A percentile compares a stretch with the other conserved stretches of the same genome.
These are phyloP conservation scores for Vidua chalybeata DNA, from an alignment of 2,113 vertebrate species.

Conservation along the genomic window DNA sequence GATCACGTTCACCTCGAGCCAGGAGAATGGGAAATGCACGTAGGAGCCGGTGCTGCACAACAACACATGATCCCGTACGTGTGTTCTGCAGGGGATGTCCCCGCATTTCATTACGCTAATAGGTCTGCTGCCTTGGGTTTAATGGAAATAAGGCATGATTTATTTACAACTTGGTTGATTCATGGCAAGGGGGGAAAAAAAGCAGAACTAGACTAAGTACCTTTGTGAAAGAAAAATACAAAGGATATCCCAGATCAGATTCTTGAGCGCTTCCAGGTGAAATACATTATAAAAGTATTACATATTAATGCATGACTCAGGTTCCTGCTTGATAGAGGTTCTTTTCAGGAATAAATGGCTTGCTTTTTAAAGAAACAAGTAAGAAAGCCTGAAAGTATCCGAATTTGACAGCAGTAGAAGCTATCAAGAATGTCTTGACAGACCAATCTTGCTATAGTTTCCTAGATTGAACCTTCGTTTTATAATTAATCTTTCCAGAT, in stretches of 20 bases:
- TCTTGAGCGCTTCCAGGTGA: background rate
- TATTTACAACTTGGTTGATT: background rate
- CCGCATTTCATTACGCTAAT: fast-evolving
- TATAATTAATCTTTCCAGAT: background rate
- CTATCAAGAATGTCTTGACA: background rate
- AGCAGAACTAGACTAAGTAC: background rate
- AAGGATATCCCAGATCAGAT: background rate
- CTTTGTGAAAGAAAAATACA: background rate
- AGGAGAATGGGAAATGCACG: fast-evolving
- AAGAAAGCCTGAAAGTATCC: background rate
- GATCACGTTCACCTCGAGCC: background rate
- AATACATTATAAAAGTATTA: background rate
- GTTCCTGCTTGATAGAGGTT: background rate
- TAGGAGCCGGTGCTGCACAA: fast-evolving
- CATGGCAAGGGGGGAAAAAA: background rate
- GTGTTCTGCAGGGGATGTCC: fast-evolving
- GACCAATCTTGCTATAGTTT: background rate
- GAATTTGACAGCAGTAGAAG: background rate
- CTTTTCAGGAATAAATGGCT: background rate
- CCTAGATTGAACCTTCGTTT: background rate
- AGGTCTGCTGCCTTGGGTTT: background rate
- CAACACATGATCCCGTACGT: fast-evolving
- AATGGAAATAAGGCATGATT: background rate
- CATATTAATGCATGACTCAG: background rate
- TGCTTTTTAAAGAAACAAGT: background rate